Conservation (phyloP, 1,140 invertebrate genomes). For the Thaumatotibia leucotreta region DNA sequence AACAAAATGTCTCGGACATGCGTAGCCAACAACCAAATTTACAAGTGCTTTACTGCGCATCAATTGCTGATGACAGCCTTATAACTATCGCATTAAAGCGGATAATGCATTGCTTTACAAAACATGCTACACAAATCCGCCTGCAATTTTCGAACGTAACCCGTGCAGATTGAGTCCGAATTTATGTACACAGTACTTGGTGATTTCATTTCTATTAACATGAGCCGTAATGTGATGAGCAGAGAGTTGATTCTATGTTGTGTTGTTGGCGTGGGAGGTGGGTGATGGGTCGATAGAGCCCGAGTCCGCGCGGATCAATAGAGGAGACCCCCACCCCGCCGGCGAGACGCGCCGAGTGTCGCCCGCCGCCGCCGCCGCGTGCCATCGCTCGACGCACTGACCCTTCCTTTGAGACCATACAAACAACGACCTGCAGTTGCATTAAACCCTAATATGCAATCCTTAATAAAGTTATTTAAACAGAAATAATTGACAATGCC, state of each 20-base stretch:
- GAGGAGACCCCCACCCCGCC: conserved; percentile 35
- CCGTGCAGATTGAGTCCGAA: conserved; percentile 56
- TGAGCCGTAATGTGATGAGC: conserved; percentile 11
- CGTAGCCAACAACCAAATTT: conserved; percentile 52
- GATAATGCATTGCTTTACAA: conserved; percentile 55
- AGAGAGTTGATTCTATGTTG: conserved; percentile 53
- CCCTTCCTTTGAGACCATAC: background rate
- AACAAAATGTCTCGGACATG: conserved; percentile 57
- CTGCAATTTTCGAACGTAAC: conserved; percentile 48
- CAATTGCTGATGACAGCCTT: conserved; percentile 44
- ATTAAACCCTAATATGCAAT: background rate
- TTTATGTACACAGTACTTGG: conserved; percentile 30
- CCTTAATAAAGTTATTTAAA: background rate
- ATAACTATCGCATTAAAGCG: conserved; percentile 55
- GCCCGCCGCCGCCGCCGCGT: conserved; percentile 50
- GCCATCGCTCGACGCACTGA: conserved; percentile 21
- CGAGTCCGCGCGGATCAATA: conserved; percentile 61
- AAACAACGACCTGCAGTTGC: conserved; percentile 7
- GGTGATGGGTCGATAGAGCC: conserved; percentile 59
- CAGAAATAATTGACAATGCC: background rate
- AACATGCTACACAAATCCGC: background rate
- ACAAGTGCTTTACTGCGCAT: conserved; percentile 42
- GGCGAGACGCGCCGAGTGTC: conserved; percentile 36
- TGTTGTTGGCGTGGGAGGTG: conserved; percentile 28
- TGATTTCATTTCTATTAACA: background rate